Conservation (phyloP, 2,113 vertebrate genomes). For the Pyrgilauda ruficollis region DNA sequence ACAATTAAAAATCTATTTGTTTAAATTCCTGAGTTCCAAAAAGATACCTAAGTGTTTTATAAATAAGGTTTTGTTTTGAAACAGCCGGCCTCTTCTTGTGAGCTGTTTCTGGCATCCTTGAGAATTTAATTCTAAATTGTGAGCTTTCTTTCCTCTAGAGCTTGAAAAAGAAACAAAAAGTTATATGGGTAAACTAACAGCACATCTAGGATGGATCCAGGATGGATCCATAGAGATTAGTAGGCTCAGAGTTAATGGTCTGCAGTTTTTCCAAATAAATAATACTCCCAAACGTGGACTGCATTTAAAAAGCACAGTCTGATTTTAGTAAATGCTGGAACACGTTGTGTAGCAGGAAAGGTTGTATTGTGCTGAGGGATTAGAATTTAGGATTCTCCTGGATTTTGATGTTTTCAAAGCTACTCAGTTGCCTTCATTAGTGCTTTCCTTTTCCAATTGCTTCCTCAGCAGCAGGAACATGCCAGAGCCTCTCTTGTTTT, state of each 20-base stretch:
- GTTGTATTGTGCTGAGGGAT: background rate
- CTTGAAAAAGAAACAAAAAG: background rate
- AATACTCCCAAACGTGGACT: background rate
- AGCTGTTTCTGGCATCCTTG: background rate
- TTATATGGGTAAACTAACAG: background rate
- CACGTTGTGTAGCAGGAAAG: background rate
- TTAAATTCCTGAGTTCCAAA: background rate
- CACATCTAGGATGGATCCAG: background rate
- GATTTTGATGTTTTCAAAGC: constrained; percentile 4
- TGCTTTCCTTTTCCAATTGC: background rate
- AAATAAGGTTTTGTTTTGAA: background rate
- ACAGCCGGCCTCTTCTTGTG: background rate
- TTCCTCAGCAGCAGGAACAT: background rate
- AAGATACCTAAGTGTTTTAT: background rate
- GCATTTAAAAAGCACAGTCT: background rate
- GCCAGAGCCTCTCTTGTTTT: background rate
- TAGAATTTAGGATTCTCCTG: background rate
- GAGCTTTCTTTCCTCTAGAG: background rate
- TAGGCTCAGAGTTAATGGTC: background rate
- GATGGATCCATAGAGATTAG: background rate
- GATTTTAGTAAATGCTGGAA: background rate
- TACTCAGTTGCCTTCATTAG: background rate
- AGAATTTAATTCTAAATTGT: background rate
- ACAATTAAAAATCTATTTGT: background rate
- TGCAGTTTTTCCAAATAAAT: background rate